Base-by-base conservation (phyloP, 2,888 invertebrate species). In the Nematopogon swammerdamellus region DNA sequence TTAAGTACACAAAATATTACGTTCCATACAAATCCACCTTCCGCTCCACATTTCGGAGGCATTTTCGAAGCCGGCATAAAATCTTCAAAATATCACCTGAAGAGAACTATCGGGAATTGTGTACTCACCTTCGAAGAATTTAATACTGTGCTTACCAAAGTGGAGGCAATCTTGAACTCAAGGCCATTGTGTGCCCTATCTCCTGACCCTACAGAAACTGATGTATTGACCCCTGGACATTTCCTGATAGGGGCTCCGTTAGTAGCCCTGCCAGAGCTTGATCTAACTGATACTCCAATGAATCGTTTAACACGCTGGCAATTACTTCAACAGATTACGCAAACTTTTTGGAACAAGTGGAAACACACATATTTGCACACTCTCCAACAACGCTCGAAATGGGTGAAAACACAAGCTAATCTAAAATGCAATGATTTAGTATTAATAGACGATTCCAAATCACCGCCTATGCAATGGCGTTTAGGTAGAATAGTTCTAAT, bases 151-250 rank as follows among this genome's bases (percentile, higher is more conserved):
- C 19, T 44, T 19, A 16, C 44, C 6, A 44, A 44, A n/a, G 18
- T 44, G n/a, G 44, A 44, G 10, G 44, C 18, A 3, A 18, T 44
- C 18, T 18, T 44, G 14, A 44, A 44, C 47, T 58, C 56, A 8
- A 46, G 58, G 20, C 58, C 59, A 4, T 43, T 61, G 1, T 52
- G 52, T 49, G 20, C 18, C 44, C 25, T 52, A 10, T 50, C 52
- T 1, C 43, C 48, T 14, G 50, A 51, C 18, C 49, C 50, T n/a
- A 50, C 45, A n/a, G 53, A 52, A 36, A 36, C 11, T 14, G 36
- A 36, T 36, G 36, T 36, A 6, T 14, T 36, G n/a, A 36, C 36
- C 11, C 36, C 36, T 3, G 36, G 36, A 14, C 36, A 36, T 36
- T 36, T 36, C 36, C 8, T 36, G 11, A 14, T 36, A 3, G 36